Conservation (phyloP, 1,140 invertebrate genomes). For the Papilio machaon region DNA sequence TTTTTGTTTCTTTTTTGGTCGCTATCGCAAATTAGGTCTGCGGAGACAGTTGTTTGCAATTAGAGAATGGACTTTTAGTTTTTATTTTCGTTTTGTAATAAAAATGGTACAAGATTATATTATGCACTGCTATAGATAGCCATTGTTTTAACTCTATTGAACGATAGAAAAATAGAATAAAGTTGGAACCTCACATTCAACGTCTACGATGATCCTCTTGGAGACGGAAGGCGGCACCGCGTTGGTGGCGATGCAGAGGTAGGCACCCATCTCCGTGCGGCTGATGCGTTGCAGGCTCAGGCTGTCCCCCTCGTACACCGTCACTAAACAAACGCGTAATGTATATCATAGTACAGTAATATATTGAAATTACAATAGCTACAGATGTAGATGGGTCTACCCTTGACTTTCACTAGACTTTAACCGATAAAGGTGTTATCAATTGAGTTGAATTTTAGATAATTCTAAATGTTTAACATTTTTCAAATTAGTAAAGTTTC, state of each 20-base stretch:
- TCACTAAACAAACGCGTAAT: conserved; percentile 80
- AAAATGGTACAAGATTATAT: neutral
- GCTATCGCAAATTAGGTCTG: conserved; percentile 8
- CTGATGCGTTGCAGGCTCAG: conserved; percentile 92
- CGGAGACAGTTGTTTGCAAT: neutral
- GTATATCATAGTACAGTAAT: neutral
- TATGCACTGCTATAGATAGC: neutral
- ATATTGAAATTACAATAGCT: neutral
- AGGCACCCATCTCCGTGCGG: conserved; percentile 93
- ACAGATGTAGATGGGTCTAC: neutral
- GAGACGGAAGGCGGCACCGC: conserved; percentile 94
- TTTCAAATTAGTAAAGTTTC: no score
- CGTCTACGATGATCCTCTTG: conserved; percentile 93
- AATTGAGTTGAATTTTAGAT: no score
- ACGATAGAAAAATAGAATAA: neutral
- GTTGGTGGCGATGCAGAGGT: conserved; percentile 92
- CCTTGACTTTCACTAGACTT: no score
- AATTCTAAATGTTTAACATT: no score
- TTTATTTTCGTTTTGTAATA: neutral
- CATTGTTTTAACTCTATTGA: neutral
- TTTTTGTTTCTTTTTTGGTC: conserved; percentile 10
- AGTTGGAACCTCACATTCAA: conserved; percentile 90
- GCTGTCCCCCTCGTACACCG: conserved; percentile 90
- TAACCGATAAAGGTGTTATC: no score
- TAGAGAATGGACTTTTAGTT: conserved; percentile 2